A percentile compares a stretch with the other conserved stretches of the same genome.
Conservation (phyloP, 2,888 invertebrate species). For the Eupithecia exiguata region DNA sequence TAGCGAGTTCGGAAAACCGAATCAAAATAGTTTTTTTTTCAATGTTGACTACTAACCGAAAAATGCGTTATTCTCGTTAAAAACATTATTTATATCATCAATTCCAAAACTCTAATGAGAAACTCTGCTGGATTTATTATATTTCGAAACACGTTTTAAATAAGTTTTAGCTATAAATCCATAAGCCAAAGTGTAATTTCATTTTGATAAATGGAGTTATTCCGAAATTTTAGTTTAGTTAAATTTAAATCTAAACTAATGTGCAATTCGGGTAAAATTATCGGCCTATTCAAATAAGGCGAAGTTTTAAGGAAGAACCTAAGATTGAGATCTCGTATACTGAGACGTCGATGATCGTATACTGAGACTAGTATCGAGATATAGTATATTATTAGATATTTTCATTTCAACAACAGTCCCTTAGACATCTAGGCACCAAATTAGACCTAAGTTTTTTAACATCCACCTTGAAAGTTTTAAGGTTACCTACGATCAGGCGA, state of each 20-base stretch:
- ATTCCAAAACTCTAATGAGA: constrained; percentile 32
- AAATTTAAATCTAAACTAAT: constrained; percentile 21
- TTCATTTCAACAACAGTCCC: background rate
- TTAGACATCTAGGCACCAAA: background rate
- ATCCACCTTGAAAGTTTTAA: no score
- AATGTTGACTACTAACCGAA: background rate
- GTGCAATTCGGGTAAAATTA: constrained; percentile 13
- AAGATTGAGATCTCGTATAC: no score
- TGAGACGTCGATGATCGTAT: no score
- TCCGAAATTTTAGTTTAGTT: constrained; percentile 20
- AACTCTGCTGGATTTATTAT: constrained; percentile 39
- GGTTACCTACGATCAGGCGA: no score
- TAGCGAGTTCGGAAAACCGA: background rate
- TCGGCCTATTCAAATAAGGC: background rate
- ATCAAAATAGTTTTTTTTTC: background rate
- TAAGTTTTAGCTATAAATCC: constrained; percentile 33
- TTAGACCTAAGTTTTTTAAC: no score
- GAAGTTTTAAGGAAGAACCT: background rate
- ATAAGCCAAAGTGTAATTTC: constrained; percentile 29
- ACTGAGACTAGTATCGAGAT: no score
- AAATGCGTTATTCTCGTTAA: constrained; percentile 21
- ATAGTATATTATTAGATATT: no score
- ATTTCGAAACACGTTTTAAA: constrained; percentile 30
- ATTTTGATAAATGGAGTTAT: constrained; percentile 34
- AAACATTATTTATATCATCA: constrained; percentile 31